These are phyloP conservation scores for Pangasianodon hypophthalmus DNA, from an alignment of 2,113 vertebrate genomes.

Conservation along the genomic window DNA sequence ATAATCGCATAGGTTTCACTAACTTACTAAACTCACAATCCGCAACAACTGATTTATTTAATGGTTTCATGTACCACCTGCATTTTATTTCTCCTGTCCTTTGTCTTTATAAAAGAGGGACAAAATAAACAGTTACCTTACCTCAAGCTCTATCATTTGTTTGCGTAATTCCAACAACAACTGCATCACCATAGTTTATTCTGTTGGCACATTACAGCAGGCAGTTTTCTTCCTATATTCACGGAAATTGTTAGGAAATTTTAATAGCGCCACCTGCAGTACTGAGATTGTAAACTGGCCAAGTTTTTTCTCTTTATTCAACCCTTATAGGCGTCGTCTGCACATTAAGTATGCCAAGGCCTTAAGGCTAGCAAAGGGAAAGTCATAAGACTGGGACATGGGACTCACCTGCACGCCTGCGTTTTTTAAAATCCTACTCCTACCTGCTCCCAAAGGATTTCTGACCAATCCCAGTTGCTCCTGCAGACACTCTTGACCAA, in stretches of 20 bases:
- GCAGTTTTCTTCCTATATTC: background rate
- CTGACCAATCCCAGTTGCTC: background rate
- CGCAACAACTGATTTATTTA: background rate
- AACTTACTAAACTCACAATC: background rate
- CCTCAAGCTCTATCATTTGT: constrained; percentile 28
- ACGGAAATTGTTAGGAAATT: background rate
- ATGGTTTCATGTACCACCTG: constrained; percentile 55
- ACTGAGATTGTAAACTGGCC: background rate
- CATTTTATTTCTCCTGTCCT: too few relatives aligned
- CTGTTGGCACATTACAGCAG: background rate
- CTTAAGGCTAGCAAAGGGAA: background rate
- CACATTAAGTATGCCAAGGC: background rate
- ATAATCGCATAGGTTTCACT: background rate
- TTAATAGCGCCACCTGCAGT: background rate
- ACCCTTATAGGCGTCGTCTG: too few relatives aligned
- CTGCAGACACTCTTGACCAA: background rate
- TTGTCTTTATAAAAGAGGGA: too few relatives aligned
- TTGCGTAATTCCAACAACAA: constrained; percentile 39
- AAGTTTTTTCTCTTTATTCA: too few relatives aligned
- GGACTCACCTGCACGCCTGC: background rate
- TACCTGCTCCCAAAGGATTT: background rate
- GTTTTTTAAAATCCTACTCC: background rate
- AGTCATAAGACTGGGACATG: background rate
- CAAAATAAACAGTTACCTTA: constrained; percentile 42
- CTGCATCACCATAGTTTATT: background rate